Evolutionary conservation across 2,113 vertebrate species (phyloP).

Genomic region (Brachirus orientalis): DNA sequence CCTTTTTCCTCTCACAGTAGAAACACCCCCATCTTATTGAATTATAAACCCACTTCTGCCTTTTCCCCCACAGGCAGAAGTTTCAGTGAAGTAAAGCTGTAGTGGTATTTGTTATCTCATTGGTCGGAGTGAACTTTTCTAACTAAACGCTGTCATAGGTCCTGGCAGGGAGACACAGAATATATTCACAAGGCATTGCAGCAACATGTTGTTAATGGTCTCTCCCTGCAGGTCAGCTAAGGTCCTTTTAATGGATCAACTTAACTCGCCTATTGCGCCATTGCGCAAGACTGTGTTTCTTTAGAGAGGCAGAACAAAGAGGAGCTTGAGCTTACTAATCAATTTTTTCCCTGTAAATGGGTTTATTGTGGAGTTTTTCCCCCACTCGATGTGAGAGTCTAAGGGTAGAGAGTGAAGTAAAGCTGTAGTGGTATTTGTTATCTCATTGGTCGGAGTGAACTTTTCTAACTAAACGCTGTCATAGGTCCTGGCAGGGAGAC

Average conservation of each 20-base stretch:
- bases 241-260: constrained; percentile 18
- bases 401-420: neutral
- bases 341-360: too few species aligned
- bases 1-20: too few species aligned
- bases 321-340: too few species aligned
- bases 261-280: constrained; percentile 20
- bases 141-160: constrained; percentile 6
- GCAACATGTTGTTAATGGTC: constrained; percentile 16
- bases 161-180: constrained; percentile 26
- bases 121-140: constrained; percentile 22
- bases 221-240: constrained; percentile 30
- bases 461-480: constrained; percentile 5
- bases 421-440: constrained; percentile 1
- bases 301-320: constrained; percentile 1
- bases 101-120: constrained; percentile 1
- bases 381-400: too few species aligned
- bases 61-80: neutral
- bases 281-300: too few species aligned
- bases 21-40: too few species aligned
- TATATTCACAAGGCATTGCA: constrained; percentile 25
- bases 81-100: constrained; percentile 7
- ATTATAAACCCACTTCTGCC: constrained; percentile 1
- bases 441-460: constrained; percentile 22
- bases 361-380: too few species aligned
- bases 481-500: constrained; percentile 24